These are phyloP conservation scores for Pachyramphus minor DNA, from an alignment of 2,113 vertebrate species.

Conservation along the genomic window DNA sequence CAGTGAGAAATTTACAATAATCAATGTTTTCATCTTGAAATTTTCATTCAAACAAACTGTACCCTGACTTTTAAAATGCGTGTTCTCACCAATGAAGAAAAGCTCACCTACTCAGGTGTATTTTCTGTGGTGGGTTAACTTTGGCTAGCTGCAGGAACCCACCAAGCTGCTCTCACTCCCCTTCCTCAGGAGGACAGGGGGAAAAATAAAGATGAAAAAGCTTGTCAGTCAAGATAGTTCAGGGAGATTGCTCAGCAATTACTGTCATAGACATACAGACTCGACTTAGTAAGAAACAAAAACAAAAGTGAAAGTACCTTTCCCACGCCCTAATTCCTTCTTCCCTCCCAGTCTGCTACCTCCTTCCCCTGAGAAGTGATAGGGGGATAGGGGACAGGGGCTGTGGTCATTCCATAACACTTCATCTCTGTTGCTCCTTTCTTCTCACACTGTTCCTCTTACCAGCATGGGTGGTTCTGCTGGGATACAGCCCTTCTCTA, in stretches of 20 bases:
- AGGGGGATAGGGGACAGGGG: neutral
- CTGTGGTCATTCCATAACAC: neutral
- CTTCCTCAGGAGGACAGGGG: neutral
- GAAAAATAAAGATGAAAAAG: neutral
- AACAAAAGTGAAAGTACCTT: neutral
- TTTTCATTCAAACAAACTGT: neutral
- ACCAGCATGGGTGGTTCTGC: neutral
- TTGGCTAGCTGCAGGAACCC: neutral
- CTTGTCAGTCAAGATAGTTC: fast-evolving
- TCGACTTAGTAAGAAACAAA: neutral
- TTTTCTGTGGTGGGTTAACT: neutral
- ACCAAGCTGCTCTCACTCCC: neutral
- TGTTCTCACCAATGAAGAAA: neutral
- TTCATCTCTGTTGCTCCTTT: neutral
- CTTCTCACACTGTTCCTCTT: neutral
- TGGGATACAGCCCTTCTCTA: neutral
- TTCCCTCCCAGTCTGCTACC: neutral
- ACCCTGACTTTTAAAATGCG: neutral
- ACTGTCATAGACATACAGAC: neutral
- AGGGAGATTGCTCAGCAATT: neutral
- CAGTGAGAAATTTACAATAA: neutral
- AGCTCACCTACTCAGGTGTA: neutral
- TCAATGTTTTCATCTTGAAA: neutral
- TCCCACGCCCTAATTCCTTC: neutral
- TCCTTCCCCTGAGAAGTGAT: fast-evolving